phyloP scores from a whole-genome alignment of 2,113 vertebrate species.

The Leucoraja erinaceus region DNA sequence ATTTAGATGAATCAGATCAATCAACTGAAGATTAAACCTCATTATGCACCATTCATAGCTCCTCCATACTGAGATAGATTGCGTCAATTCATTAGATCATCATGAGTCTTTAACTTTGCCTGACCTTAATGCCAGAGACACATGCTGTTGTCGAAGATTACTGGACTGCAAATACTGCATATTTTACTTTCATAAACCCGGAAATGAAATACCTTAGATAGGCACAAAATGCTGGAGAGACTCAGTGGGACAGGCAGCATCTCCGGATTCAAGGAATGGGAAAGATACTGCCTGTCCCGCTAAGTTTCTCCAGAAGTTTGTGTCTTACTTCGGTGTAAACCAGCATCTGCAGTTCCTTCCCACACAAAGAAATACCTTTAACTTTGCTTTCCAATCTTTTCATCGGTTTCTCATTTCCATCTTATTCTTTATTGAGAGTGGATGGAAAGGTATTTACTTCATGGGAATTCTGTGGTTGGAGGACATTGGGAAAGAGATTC shows the following conservation, averaged over 20 bases:
- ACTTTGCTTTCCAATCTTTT: not conserved
- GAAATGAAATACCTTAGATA: no score
- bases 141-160: not conserved
- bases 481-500: no score
- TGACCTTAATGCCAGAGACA: not conserved
- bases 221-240: not conserved
- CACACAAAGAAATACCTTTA: no score
- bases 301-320: no score
- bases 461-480: not conserved
- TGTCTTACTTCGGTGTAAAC: no score
- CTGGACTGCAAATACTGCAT: not conserved
- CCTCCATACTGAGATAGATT: not conserved
- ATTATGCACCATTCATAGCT: not conserved
- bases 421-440: not conserved
- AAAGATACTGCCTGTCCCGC: no score
- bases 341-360: no score
- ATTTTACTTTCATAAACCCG: not conserved
- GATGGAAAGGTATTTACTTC: no score
- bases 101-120: not conserved
- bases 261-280: no score
- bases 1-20: not conserved
- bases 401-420: not conserved
- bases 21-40: not conserved
- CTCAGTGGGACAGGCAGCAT: no score
- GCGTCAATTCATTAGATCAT: not conserved